phyloP scores from a whole-genome alignment of 1,140 invertebrate genomes.

The Physella acuta region DNA sequence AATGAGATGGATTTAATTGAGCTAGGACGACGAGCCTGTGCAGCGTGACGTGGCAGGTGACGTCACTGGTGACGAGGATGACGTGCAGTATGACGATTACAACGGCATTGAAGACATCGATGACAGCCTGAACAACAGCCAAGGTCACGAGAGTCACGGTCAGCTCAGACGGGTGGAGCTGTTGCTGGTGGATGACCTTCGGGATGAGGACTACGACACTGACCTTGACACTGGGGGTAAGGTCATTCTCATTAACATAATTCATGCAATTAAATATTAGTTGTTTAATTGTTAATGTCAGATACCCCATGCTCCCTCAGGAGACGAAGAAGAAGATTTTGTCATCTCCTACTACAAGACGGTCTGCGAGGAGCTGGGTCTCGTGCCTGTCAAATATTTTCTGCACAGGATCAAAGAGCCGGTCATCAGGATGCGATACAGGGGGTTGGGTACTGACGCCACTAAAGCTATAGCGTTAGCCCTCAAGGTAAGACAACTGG shows the following conservation, averaged over 20 bases:
- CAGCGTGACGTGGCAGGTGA: background rate
- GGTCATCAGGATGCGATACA: slow-evolving; percentile 53
- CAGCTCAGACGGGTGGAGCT: background rate
- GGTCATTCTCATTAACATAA: background rate
- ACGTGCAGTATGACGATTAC: background rate
- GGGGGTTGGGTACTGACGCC: slow-evolving; percentile 51
- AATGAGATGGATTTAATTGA: too few relatives aligned
- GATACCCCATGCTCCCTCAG: background rate
- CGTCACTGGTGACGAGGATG: background rate
- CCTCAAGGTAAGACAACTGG: slow-evolving; percentile 53
- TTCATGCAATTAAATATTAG: background rate
- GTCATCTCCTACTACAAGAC: slow-evolving; percentile 42
- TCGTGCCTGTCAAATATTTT: slow-evolving; percentile 57
- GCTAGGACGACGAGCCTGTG: too few relatives aligned
- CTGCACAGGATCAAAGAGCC: slow-evolving; percentile 51
- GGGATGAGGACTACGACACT: slow-evolving; percentile 44
- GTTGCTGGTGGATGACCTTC: slow-evolving; percentile 2
- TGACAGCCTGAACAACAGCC: background rate
- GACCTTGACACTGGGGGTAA: slow-evolving; percentile 45
- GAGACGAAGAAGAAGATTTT: slow-evolving; percentile 40
- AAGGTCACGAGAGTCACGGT: background rate
- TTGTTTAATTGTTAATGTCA: background rate
- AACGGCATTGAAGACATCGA: background rate
- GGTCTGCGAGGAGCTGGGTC: slow-evolving; percentile 52
- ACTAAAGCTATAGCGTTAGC: slow-evolving; percentile 56